These are phyloP conservation scores for Pammene fasciana DNA, from an alignment of 2,888 invertebrate species.

Conservation along the genomic window DNA sequence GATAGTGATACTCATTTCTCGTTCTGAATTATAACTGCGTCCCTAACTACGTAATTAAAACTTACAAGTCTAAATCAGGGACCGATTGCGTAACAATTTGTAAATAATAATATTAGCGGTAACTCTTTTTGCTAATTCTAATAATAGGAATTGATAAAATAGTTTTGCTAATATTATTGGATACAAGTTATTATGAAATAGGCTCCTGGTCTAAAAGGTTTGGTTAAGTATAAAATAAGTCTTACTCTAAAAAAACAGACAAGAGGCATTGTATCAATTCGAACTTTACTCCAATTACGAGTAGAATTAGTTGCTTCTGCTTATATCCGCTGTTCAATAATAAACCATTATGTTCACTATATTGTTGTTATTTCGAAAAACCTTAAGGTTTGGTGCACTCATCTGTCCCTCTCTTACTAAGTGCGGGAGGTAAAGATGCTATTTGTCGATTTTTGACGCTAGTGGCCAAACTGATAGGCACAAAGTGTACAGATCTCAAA, in stretches of 20 bases:
- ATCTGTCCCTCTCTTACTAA: neutral
- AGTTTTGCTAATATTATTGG: too few relatives aligned
- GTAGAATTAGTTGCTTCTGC: slow-evolving; percentile 20
- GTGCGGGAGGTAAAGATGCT: neutral
- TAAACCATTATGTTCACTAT: slow-evolving; percentile 29
- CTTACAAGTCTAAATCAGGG: too few relatives aligned
- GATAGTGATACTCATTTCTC: too few relatives aligned
- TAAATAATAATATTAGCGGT: too few relatives aligned
- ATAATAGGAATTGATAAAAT: too few relatives aligned
- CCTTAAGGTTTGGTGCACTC: neutral
- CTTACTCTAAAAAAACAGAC: neutral
- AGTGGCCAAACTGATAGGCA: neutral
- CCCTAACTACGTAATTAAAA: too few relatives aligned
- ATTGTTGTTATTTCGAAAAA: slow-evolving; percentile 37
- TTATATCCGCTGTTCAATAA: slow-evolving; percentile 17
- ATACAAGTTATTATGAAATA: too few relatives aligned
- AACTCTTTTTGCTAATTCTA: too few relatives aligned
- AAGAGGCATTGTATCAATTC: neutral
- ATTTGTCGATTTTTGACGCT: neutral
- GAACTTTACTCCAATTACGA: neutral
- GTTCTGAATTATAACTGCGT: too few relatives aligned
- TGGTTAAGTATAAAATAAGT: too few relatives aligned
- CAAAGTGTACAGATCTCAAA: slow-evolving; percentile 46
- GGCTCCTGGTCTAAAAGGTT: too few relatives aligned
- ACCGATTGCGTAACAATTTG: too few relatives aligned